A percentile compares a stretch with the other conserved stretches of the same genome.
Evolutionary conservation across 2,113 vertebrate genomes (phyloP).

Genomic region (Phylloscopus trochilus): DNA sequence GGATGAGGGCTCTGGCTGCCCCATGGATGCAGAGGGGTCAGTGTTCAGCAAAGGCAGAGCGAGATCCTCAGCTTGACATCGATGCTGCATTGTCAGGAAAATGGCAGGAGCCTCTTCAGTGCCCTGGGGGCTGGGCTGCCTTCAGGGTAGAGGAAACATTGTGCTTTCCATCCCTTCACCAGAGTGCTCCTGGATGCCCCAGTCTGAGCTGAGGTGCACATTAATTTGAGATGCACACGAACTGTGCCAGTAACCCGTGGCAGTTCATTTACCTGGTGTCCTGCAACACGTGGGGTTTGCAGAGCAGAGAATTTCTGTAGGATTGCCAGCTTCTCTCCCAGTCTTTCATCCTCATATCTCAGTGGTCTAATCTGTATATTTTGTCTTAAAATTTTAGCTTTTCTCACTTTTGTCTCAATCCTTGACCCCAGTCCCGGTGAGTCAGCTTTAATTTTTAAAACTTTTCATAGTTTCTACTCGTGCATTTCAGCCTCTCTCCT

Average conservation of each 20-base stretch:
- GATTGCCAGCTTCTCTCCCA: neutral
- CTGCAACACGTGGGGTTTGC: rapidly evolving
- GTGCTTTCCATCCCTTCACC: neutral
- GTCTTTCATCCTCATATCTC: neutral
- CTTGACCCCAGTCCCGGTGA: neutral
- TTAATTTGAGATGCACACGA: neutral
- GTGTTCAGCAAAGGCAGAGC: neutral
- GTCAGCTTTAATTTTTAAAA: neutral
- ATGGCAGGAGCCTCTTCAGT: neutral
- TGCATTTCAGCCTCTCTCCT: neutral
- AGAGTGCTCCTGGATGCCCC: neutral
- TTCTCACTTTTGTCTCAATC: neutral
- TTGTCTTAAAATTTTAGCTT: neutral
- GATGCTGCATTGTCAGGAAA: neutral
- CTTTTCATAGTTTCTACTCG: neutral
- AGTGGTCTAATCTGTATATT: neutral
- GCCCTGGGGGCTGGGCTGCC: neutral
- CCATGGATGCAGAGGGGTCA: rapidly evolving
- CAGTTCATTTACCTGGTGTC: neutral
- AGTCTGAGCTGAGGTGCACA: rapidly evolving
- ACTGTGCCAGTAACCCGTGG: neutral
- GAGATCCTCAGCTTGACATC: neutral
- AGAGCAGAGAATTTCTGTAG: neutral
- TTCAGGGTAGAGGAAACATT: neutral
- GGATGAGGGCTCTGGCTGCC: neutral